These are phyloP conservation scores for Arrhopalites spinosus DNA, from an alignment of 2,888 invertebrate genomes.

Conservation along the genomic window DNA sequence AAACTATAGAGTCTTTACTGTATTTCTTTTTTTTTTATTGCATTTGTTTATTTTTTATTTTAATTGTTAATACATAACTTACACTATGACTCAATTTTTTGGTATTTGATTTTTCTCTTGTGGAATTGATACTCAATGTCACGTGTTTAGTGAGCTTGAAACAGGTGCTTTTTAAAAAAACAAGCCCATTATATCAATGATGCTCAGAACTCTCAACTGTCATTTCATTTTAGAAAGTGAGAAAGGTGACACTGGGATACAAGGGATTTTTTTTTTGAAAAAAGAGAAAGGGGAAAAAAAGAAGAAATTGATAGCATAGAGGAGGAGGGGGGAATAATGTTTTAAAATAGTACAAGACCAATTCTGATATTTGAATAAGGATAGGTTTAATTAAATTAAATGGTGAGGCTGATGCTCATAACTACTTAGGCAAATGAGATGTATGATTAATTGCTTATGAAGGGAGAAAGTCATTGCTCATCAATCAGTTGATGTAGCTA, in stretches of 20 bases:
- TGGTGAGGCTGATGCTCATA: neutral
- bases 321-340: neutral
- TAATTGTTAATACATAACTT: too few relatives aligned
- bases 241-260: neutral
- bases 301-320: neutral
- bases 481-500: conserved; percentile 28
- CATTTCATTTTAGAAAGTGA: neutral
- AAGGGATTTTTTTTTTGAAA: too few relatives aligned
- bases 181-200: neutral
- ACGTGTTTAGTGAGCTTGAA: neutral
- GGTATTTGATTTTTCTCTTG: too few relatives aligned
- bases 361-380: too few relatives aligned
- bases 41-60: too few relatives aligned
- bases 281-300: neutral
- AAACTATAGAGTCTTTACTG: too few relatives aligned
- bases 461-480: conserved; percentile 36
- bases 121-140: too few relatives aligned
- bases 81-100: too few relatives aligned
- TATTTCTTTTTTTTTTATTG: too few relatives aligned
- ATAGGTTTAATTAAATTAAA: conserved; percentile 24
- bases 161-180: neutral
- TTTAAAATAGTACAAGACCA: neutral
- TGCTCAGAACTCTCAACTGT: neutral
- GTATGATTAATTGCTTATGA: conserved; percentile 30
- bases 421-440: conserved; percentile 28